Percentiles rank a stretch among this genome's conserved stretches.
Conservation (phyloP, 2,888 invertebrate genomes). For the Pollenia amentaria region DNA sequence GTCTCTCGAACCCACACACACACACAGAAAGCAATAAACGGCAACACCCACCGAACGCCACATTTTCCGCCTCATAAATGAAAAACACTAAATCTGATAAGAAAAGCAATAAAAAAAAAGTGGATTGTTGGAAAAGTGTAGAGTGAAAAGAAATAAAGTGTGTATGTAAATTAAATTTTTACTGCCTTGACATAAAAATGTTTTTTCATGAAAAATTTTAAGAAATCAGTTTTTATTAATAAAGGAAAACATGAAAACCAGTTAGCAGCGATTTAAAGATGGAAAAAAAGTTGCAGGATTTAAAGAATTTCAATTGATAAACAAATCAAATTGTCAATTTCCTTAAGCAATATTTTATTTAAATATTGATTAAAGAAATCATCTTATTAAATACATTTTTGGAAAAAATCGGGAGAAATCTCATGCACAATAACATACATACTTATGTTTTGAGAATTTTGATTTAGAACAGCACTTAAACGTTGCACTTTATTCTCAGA, state of each 20-base stretch:
- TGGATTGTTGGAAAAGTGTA: too few species aligned
- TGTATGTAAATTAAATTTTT: not conserved
- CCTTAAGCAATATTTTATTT: too few species aligned
- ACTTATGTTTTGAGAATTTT: too few species aligned
- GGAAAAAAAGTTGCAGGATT: too few species aligned
- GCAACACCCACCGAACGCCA: not conserved
- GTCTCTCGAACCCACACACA: not conserved
- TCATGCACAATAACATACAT: too few species aligned
- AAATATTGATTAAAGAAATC: too few species aligned
- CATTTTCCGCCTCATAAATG: not conserved
- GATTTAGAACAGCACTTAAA: too few species aligned
- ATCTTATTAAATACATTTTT: too few species aligned
- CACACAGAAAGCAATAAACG: not conserved
- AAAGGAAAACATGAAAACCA: not conserved
- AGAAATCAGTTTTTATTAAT: not conserved
- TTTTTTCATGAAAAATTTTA: not conserved
- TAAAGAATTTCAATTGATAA: too few species aligned
- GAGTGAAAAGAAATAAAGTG: not conserved
- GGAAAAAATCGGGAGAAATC: too few species aligned
- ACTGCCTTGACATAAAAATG: not conserved
- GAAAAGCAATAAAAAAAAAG: slow-evolving; percentile 13
- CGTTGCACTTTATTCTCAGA: too few species aligned
- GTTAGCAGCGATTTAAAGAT: not conserved
- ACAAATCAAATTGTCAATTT: too few species aligned
- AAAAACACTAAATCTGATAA: not conserved